Evolutionary conservation across 2,888 invertebrate species (phyloP).

Genomic region (Micoletzkya japonica): DNA sequence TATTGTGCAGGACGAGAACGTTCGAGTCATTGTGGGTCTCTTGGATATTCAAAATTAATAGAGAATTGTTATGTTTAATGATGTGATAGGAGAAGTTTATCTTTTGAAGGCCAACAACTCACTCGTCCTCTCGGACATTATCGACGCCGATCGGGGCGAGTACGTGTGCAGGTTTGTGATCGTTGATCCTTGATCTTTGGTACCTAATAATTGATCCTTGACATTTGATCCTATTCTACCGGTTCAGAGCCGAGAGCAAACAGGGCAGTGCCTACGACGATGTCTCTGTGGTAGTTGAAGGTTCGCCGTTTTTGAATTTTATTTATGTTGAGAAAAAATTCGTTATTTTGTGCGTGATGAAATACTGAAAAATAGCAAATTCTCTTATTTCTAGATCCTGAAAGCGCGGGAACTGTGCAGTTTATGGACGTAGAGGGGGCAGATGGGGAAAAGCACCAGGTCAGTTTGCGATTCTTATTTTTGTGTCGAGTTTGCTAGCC

Average conservation of each 20-base stretch:
- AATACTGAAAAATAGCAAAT: too few species aligned
- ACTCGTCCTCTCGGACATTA: slow-evolving; percentile 30
- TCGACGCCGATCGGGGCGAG: slow-evolving; percentile 36
- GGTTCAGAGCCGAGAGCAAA: slow-evolving; percentile 37
- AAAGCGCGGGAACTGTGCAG: background rate
- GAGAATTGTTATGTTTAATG: background rate
- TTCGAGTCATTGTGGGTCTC: slow-evolving; percentile 33
- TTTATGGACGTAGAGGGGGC: background rate
- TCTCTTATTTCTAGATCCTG: too few species aligned
- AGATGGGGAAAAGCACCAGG: too few species aligned
- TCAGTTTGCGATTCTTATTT: too few species aligned
- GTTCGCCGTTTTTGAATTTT: too few species aligned
- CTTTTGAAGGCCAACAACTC: slow-evolving; percentile 36
- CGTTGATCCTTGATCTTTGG: background rate
- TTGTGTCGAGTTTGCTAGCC: too few species aligned
- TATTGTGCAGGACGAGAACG: slow-evolving; percentile 35
- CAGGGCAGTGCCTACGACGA: slow-evolving; percentile 42
- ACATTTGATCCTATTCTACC: background rate
- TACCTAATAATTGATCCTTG: background rate
- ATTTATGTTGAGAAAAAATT: too few species aligned
- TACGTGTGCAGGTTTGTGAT: slow-evolving; percentile 35
- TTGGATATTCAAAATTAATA: slow-evolving; percentile 3
- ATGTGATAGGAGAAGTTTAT: background rate
- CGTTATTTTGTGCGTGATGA: too few species aligned
- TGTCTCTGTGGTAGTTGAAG: slow-evolving; percentile 37